These are phyloP conservation scores for Taurulus bubalis DNA, from an alignment of 2,113 vertebrate genomes.

Conservation along the genomic window DNA sequence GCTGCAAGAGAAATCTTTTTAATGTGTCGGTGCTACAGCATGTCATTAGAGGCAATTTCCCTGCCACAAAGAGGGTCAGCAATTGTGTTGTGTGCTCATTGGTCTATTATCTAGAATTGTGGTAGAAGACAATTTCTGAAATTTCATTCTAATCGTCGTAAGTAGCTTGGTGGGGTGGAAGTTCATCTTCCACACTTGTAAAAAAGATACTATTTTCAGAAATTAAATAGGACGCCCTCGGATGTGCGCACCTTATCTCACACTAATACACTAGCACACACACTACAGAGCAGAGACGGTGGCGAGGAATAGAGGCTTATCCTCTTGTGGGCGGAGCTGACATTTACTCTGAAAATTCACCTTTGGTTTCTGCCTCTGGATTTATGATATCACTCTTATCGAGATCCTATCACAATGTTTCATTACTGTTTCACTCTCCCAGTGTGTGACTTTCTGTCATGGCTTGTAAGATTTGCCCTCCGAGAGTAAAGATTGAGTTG, in stretches of 20 bases:
- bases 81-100: conserved; percentile 67
- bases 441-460: conserved; percentile 48
- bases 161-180: conserved; percentile 70
- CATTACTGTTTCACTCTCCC: conserved; percentile 41
- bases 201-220: conserved; percentile 59
- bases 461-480: conserved; percentile 39
- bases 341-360: conserved; percentile 78
- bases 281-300: conserved; percentile 48
- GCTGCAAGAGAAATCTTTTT: conserved; percentile 62
- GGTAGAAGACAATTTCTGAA: conserved; percentile 68
- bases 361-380: conserved; percentile 73
- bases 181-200: conserved; percentile 69
- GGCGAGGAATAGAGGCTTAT: conserved; percentile 57
- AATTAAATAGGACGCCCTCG: conserved; percentile 65
- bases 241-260: conserved; percentile 63
- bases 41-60: conserved; percentile 79
- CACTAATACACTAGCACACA: conserved; percentile 37
- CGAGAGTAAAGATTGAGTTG: conserved; percentile 34
- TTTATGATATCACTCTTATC: conserved; percentile 80
- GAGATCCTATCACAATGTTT: conserved; percentile 63
- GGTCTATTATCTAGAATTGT: conserved; percentile 74
- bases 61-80: conserved; percentile 76
- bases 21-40: conserved; percentile 54
- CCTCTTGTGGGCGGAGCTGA: conserved; percentile 76
- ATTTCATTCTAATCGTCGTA: conserved; percentile 68